phyloP scores from a whole-genome alignment of 2,888 invertebrate genomes.

The Pilophorus perplexus region DNA sequence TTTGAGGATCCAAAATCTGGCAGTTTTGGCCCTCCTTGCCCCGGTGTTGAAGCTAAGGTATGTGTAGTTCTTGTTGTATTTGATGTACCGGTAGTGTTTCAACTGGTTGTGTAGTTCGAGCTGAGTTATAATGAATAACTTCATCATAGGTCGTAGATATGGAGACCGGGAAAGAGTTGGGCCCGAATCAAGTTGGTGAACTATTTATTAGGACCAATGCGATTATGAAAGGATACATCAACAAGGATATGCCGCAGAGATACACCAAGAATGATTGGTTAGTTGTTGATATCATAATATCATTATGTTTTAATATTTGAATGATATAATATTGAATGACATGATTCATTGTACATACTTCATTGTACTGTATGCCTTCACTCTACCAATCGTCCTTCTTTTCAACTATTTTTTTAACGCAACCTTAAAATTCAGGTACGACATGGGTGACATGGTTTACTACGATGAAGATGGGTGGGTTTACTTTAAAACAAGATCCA shows the following conservation, averaged over 20 bases:
- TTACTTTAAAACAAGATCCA: slow-evolving; percentile 78
- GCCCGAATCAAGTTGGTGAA: slow-evolving; percentile 71
- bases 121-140: background rate
- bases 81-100: no score
- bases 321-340: no score
- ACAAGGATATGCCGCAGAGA: slow-evolving; percentile 54
- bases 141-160: slow-evolving; percentile 46
- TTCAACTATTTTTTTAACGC: background rate
- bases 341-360: no score
- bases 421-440: slow-evolving; percentile 7
- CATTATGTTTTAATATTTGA: no score
- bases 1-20: slow-evolving; percentile 6
- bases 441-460: slow-evolving; percentile 73
- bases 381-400: background rate
- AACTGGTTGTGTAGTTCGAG: no score
- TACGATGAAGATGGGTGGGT: slow-evolving; percentile 73
- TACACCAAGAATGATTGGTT: slow-evolving; percentile 9
- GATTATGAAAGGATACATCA: slow-evolving; percentile 81
- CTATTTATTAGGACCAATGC: slow-evolving; percentile 77
- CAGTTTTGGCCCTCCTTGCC: background rate
- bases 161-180: slow-evolving; percentile 57
- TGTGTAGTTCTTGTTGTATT: no score
- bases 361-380: no score
- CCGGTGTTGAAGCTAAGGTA: slow-evolving; percentile 14
- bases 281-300: no score